These are phyloP conservation scores for Blastomussa wellsi DNA, from an alignment of 92 coral and sea anemone genomes.

Conservation along the genomic window DNA sequence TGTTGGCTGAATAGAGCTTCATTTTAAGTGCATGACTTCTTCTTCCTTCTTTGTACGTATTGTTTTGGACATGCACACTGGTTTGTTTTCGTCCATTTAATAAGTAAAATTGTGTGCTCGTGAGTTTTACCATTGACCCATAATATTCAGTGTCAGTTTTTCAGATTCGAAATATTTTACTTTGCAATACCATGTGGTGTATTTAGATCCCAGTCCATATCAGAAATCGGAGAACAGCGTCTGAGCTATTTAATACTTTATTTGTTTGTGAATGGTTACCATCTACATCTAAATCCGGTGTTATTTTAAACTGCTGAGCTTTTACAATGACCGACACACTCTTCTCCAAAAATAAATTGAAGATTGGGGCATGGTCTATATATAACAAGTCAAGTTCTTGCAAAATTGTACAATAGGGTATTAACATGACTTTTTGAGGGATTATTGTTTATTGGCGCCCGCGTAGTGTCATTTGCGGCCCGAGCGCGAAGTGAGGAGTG, in stretches of 20 bases:
- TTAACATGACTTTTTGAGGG: too few relatives aligned
- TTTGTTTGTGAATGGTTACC: not conserved
- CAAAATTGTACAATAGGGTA: too few relatives aligned
- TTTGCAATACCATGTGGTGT: not conserved
- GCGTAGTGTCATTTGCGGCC: too few relatives aligned
- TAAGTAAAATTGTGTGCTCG: conserved; percentile 2
- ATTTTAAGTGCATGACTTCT: not conserved
- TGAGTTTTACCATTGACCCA: not conserved
- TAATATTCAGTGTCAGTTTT: not conserved
- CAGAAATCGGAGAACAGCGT: not conserved
- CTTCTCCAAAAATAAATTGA: too few relatives aligned
- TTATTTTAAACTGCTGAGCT: too few relatives aligned
- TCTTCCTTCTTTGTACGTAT: not conserved
- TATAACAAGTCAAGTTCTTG: too few relatives aligned
- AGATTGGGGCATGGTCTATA: too few relatives aligned
- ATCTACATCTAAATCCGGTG: too few relatives aligned
- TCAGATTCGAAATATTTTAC: not conserved
- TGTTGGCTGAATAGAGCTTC: not conserved
- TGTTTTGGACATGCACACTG: not conserved
- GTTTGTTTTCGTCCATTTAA: not conserved
- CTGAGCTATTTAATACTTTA: too few relatives aligned
- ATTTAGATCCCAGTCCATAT: not conserved
- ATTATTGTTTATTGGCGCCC: too few relatives aligned
- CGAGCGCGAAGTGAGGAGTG: too few relatives aligned
- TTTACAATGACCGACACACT: too few relatives aligned